Base-by-base conservation (phyloP, 2,888 invertebrate species). In the Branchinecta sandiegonensis region DNA sequence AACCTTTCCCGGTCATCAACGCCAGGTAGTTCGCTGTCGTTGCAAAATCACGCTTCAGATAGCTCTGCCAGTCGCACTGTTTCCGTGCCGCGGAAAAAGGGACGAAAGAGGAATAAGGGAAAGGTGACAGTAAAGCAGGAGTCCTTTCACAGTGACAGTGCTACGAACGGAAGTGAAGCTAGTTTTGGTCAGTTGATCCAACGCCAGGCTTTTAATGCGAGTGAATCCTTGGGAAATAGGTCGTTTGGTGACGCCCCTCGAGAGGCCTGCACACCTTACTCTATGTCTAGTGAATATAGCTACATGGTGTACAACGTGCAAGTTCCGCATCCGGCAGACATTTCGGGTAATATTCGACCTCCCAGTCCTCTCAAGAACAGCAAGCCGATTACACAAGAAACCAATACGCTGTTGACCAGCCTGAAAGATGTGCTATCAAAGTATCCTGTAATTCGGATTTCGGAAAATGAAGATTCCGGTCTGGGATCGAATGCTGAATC, bases 401-500 rank as follows among this genome's bases (percentile, higher is more conserved):
- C 63, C 8, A 23, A 56, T 9, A 56, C n/a, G 23, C 63, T 56
- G 2, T 23, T 56, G 23, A 56, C 63, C 10, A 56, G 23, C 23
- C 63, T 56, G n/a, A 56, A 56, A 56, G 23, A 23, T 56, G 63
- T 56, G 8, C 23, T 56, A 3, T n/a, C n/a, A 56, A 56, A 56
- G 23, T 56, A 23, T 56, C 63, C 63, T 8, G 63, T 56, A 17
- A 23, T 56, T 56, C n/a, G n/a, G 63, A 56, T 56, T 17, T 56
- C 14, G n/a, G 63, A 56, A 17, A 56, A 56, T 56, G 37, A 37
- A 37, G 63, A 56, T 56, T 56, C 63, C 23, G 63, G 63, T 56
- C 63, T 56, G n/a, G 63, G 63, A 56, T 56, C 63, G n/a, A 56
- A n/a, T 56, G 23, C n/a, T 10, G 63, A 56, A 56, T 56, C 63